phyloP scores from a whole-genome alignment of 2,888 invertebrate species.

The Octonoba sinensis region DNA sequence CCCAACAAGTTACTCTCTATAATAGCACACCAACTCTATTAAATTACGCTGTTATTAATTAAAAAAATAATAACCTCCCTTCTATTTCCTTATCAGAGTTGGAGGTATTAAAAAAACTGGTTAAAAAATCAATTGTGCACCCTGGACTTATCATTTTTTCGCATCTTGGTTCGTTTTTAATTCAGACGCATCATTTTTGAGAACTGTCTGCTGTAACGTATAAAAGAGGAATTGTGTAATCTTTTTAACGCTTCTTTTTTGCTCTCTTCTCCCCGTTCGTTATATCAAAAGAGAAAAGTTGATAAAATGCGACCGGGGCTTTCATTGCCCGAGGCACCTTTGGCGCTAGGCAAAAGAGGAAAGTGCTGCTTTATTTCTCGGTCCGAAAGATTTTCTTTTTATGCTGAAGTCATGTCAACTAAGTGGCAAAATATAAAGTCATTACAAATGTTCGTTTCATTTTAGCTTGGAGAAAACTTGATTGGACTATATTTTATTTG shows the following conservation, averaged over 20 bases:
- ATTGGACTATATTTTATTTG: too few species aligned
- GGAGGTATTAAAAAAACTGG: slow-evolving; percentile 22
- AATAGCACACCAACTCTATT: slow-evolving; percentile 50
- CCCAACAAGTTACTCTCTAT: slow-evolving; percentile 45
- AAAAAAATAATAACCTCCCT: slow-evolving; percentile 51
- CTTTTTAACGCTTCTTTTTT: slow-evolving; percentile 27
- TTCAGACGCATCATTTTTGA: slow-evolving; percentile 37
- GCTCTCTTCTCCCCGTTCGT: neutral
- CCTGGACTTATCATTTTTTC: slow-evolving; percentile 54
- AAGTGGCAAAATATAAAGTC: too few species aligned
- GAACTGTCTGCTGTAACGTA: slow-evolving; percentile 16
- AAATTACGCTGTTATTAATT: slow-evolving; percentile 57
- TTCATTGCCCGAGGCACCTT: slow-evolving; percentile 29
- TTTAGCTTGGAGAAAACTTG: too few species aligned
- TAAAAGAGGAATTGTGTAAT: slow-evolving; percentile 28
- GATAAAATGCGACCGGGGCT: slow-evolving; percentile 38
- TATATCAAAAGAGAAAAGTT: slow-evolving; percentile 15
- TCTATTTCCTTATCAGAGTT: slow-evolving; percentile 39
- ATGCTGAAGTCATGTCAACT: too few species aligned
- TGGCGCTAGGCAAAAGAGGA: slow-evolving; percentile 22
- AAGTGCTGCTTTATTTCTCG: slow-evolving; percentile 25
- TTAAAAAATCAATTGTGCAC: slow-evolving; percentile 43
- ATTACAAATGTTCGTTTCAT: too few species aligned
- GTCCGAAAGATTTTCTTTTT: slow-evolving; percentile 1
- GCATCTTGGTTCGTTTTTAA: slow-evolving; percentile 52